Percentiles rank a stretch among this genome's conserved stretches.
These are phyloP conservation scores for Molothrus ater DNA, from an alignment of 2,797 vertebrate species.

Conservation along the genomic window DNA sequence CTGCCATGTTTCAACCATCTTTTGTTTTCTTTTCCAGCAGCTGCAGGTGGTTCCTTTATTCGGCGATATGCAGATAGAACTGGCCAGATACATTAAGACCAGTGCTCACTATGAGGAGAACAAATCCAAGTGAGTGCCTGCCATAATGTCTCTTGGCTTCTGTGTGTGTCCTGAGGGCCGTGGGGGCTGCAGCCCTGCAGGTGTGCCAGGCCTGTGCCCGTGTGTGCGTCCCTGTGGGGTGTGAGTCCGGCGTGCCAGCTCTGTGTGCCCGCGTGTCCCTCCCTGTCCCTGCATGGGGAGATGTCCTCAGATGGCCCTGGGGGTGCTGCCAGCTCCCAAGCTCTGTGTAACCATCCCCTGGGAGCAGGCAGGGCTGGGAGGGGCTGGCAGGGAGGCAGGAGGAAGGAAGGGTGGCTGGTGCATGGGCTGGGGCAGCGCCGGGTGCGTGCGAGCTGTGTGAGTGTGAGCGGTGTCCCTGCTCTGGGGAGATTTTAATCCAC, in stretches of 20 bases:
- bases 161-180: constrained; percentile 68
- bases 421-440: fast-evolving
- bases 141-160: constrained; percentile 85
- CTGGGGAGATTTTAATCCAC: constrained; percentile 72
- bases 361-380: not conserved
- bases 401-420: not conserved
- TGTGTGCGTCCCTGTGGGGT: constrained; percentile 21
- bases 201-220: not conserved
- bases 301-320: not conserved
- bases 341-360: fast-evolving
- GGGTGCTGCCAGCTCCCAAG: not conserved
- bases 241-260: constrained; percentile 36
- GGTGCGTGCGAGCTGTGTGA: constrained; percentile 50
- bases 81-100: constrained; percentile 92
- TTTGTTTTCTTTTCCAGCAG: constrained; percentile 82
- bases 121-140: constrained; percentile 91
- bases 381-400: not conserved
- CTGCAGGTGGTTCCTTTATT: constrained; percentile 90
- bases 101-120: constrained; percentile 93
- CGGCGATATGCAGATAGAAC: constrained; percentile 92
- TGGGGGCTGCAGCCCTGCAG: not conserved
- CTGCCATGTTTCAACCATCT: constrained; percentile 58
- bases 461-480: constrained; percentile 60
- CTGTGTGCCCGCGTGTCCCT: not conserved
- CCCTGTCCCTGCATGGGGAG: constrained; percentile 44